A percentile compares a stretch with the other conserved stretches of the same genome.
Conservation (phyloP, 2,888 invertebrate genomes). For the Selenia dentaria region DNA sequence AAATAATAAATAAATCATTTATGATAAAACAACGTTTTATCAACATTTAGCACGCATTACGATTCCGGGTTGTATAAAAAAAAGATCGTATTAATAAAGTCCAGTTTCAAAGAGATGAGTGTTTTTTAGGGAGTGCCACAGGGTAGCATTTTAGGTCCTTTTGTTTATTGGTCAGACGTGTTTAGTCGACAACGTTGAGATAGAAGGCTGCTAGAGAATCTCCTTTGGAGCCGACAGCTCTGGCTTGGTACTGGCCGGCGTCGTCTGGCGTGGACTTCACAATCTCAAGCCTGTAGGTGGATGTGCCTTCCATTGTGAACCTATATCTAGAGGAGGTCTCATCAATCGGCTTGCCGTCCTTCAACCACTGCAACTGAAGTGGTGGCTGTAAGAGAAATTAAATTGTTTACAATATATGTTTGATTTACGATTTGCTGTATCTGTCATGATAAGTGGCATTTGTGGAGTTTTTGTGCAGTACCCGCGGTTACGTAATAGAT, state of each 20-base stretch:
- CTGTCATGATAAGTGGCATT: too few species aligned
- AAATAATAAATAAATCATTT: slow-evolving; percentile 73
- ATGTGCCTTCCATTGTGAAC: slow-evolving; percentile 92
- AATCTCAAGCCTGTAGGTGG: slow-evolving; percentile 91
- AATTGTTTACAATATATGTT: too few species aligned
- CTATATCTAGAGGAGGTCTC: slow-evolving; percentile 90
- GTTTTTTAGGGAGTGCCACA: slow-evolving; percentile 49
- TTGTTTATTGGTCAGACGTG: slow-evolving; percentile 53
- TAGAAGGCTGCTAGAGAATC: slow-evolving; percentile 94
- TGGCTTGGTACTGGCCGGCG: slow-evolving; percentile 94
- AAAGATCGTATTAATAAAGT: slow-evolving; percentile 54
- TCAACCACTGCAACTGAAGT: slow-evolving; percentile 92
- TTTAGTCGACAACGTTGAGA: slow-evolving; percentile 88
- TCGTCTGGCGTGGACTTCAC: slow-evolving; percentile 90
- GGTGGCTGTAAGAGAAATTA: slow-evolving; percentile 69
- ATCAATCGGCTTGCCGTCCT: slow-evolving; percentile 95
- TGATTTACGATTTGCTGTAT: too few species aligned
- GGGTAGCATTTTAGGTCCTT: slow-evolving; percentile 52
- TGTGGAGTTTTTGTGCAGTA: too few species aligned
- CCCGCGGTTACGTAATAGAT: too few species aligned
- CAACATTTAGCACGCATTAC: slow-evolving; percentile 41
- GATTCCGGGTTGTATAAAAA: slow-evolving; percentile 77
- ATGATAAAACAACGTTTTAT: slow-evolving; percentile 64
- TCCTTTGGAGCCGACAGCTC: slow-evolving; percentile 93
- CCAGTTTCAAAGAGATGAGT: slow-evolving; percentile 44